Conservation (phyloP, 2,113 vertebrate species). For the Sander vitreus region DNA sequence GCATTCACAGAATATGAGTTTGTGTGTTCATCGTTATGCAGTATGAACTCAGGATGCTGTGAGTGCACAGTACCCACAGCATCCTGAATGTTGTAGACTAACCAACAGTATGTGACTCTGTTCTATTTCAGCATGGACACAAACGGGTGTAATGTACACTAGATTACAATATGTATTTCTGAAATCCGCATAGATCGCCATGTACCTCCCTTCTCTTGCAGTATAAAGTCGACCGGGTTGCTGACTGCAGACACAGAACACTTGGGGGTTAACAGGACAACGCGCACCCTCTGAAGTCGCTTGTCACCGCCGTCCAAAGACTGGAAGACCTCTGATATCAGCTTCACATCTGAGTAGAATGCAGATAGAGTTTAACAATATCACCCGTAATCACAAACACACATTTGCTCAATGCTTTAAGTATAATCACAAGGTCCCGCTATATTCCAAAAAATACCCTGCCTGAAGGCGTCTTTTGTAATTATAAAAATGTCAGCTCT, state of each 20-base stretch:
- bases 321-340: slow-evolving; percentile 86
- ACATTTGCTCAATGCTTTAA: slow-evolving; percentile 18
- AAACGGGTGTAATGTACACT: background rate
- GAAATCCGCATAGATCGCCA: background rate
- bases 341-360: slow-evolving; percentile 85
- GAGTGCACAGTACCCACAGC: background rate
- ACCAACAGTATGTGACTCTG: background rate
- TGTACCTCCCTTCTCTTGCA: slow-evolving; percentile 90
- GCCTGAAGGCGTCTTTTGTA: slow-evolving; percentile 40
- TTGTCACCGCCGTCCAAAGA: slow-evolving; percentile 80
- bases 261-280: slow-evolving; percentile 89
- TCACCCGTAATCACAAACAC: background rate
- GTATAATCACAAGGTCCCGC: slow-evolving; percentile 4
- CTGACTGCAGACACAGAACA: slow-evolving; percentile 90
- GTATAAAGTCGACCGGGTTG: slow-evolving; percentile 91
- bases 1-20: background rate
- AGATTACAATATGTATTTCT: background rate
- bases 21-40: background rate
- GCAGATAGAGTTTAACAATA: slow-evolving; percentile 24
- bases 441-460: slow-evolving; percentile 18
- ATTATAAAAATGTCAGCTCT: slow-evolving; percentile 54
- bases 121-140: background rate
- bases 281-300: slow-evolving; percentile 83
- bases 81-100: background rate
- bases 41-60: background rate